Base-by-base conservation (phyloP, 1,140 invertebrate genomes). In the Philopotamus ludificatus region DNA sequence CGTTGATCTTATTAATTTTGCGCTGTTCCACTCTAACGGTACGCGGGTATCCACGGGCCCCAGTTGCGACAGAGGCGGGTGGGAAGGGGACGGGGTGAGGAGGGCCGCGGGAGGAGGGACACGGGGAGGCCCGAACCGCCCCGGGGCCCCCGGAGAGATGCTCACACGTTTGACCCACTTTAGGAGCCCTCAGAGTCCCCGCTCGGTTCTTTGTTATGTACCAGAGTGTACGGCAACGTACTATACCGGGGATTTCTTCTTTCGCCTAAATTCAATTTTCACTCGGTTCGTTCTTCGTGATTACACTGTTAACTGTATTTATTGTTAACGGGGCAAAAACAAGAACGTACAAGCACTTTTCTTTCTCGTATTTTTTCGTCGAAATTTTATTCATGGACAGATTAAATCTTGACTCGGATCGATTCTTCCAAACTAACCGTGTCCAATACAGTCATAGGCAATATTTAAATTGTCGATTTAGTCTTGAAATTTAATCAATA, bases 161-260 rank as follows among this genome's bases (percentile, higher is more conserved):
- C 42, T 63, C 49, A 26, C 61, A 63, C 61, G 61, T 63, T 63
- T 63, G 61, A 63, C 61, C 61, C 50, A 63, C 49, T 63, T n/a
- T 63, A 39, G 49, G 20, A 34, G 39, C 16, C 18, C 16, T 50
- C 16, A 8, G 25, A 9, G n/a, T 26, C 34, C n/a, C 23, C 60
- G 47, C 60, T 34, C 15, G 12, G 25, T 28, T 49, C 61, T 45
- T 54, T 42, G 50, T 42, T 26, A 23, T 50, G 26, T 9, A 41
- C 9, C 41, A 60, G 39, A 47, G 47, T n/a, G 57, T 47, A 58
- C 26, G 54, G 42, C 41, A 21, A 39, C 39, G 34, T 22, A 28
- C 34, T 57, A 39, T 57, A 12, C 28, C n/a, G n/a, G 54, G 42
- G 54, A 57, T 57, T 57, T 28, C 21, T 57, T 41, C n/a, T 34